Evolutionary conservation across 2,797 vertebrate species (phyloP), one percentile per base, ranked within the genome.

Genomic region (Sphaeramia orbicularis): DNA sequence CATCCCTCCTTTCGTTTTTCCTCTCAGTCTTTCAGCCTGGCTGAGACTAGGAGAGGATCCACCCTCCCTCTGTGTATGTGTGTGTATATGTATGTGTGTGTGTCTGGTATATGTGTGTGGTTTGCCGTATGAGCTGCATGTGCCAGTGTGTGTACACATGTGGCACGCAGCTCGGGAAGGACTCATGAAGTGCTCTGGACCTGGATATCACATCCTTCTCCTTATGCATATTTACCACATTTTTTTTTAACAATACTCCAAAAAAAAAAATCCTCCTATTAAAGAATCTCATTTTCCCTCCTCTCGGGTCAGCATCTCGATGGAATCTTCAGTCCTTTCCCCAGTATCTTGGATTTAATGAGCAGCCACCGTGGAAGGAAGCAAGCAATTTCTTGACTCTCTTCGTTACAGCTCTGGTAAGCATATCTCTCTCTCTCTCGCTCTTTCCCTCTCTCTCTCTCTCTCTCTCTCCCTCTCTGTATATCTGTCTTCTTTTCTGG

Each of bases 281-380:
- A 67, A 76, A 90, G 78, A 80, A 82, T 78, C 66, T 70, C 3
- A 65, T 83, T 85, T 86, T 64, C 38, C 44, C 44, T 85, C 70
- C 76, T 85, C 73, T 77, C 55, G 61, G 69, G 76, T 80, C 61
- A 64, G 75, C 83, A 72, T 86, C 78, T 90, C 65, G 48, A 90
- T 91, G 91, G 92, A 88, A 88, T 90, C 87, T 87, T 82, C 87
- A 71, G 71, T 67, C 84, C 79, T 85, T 80, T 76, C 74, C 70
- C 40, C 76, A 68, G 74, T 58, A 89, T 87, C 89, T 91, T 92
- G 94, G 93, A 95, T 94, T 93, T 94, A 94, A 93, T 87, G 78
- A 91, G 86, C 77, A 76, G 66, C 54, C 81, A 19, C 65, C 15
- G 78, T 89, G 92, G 90, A 91, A 93, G 85, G 89, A 92, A 88